Evolutionary conservation across 2,888 invertebrate genomes (phyloP), one percentile per base, ranked within the genome.

Genomic region (Bombylius discolor): DNA sequence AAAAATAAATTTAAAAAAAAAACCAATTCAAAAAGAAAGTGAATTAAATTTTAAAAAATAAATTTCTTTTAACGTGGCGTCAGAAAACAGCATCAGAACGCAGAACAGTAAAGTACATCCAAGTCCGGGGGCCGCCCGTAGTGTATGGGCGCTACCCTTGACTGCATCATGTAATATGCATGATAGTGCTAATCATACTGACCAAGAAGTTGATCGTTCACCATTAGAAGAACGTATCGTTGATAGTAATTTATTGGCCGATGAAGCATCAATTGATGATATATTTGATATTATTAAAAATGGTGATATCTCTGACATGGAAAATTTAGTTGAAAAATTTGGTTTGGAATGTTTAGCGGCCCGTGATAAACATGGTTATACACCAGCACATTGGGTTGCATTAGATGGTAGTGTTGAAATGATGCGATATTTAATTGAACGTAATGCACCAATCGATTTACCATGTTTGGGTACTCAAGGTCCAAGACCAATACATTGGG

Each of bases 401-500:
- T 76, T 94, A 51, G 91, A 92, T 68, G 93, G 93, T 39, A 90
- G 90, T 69, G 86, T 89, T n/a, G 87, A 90, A 62, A 83, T 93
- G 54, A 88, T 93, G 83, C 79, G 91, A 6, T 91, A 89, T 68
- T 78, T 94, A 54, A 84, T 92, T 14, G 91, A 92, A 68, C 77
- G 87, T 53, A 86, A 83, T 33, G 89, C 88, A 5, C 89, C 90
- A 0, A 83, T 93, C 7, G 90, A 94, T 73, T 78, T 91, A 47
- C 86, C 91, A 1, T 92, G 92, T 65, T 77, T 90, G 51, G 91
- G 92, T 51, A 90, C 89, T 3, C 87, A 91, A 76, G 93, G 92
- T 1, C 92, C 92, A 0, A 79, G 88, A 34, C 94, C 94, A 1
- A 90, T 94, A 60, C 94, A 95, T 69, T 94, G 94, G 94, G 93